Evolutionary conservation across 1,140 invertebrate genomes (phyloP), one percentile per base, ranked within the genome.

Genomic region (Drosophila cardini): DNA sequence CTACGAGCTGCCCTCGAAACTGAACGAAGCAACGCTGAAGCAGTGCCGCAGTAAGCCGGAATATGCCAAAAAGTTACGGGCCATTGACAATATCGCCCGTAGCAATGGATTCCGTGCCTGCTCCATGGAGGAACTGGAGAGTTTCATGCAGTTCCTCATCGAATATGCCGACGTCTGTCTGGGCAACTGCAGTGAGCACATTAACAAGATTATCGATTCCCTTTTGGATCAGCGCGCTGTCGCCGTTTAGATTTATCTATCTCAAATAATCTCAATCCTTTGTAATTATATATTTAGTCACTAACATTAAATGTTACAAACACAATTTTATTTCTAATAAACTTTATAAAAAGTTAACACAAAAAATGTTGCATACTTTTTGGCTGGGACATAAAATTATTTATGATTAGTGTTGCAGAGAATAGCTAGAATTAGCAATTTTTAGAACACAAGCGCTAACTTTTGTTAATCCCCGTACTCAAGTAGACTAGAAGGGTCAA

Each of bases 121-220:
- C 26, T 56, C 78, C n/a, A 70, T 79, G 68, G 69, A 86, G 34
- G 74, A 91, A 45, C 69, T 91, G 21, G 90, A 91, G 64, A 76
- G 77, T 32, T 91, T 86, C 8, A 90, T 91, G 86, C 82, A 78
- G 43, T 91, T 90, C 61, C 70, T 91, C 2, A 76, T 75, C 21
- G 80, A 84, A 11, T 90, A 91, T 60, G 90, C 90, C 15, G 83
- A 91, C 53, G 72, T 85, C 9, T 91, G 90, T 64, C 53, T 91
- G 36, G 72, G 72, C 46, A 80, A 64, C n/a, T 91, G 90, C 72
- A 89, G 76, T 21, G 75, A 83, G 45, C 90, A 91, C 32, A 91
- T 91, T 72, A 78, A 90, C 18, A 79, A 79, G 48, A 90, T 91
- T 4, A 45, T 91, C 6, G 90, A 91, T 26, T 83, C 80, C 5